Evolutionary conservation across 2,797 vertebrate species (phyloP), one percentile per base, ranked within the genome.

Genomic region (Muraenolepis orangiensis): DNA sequence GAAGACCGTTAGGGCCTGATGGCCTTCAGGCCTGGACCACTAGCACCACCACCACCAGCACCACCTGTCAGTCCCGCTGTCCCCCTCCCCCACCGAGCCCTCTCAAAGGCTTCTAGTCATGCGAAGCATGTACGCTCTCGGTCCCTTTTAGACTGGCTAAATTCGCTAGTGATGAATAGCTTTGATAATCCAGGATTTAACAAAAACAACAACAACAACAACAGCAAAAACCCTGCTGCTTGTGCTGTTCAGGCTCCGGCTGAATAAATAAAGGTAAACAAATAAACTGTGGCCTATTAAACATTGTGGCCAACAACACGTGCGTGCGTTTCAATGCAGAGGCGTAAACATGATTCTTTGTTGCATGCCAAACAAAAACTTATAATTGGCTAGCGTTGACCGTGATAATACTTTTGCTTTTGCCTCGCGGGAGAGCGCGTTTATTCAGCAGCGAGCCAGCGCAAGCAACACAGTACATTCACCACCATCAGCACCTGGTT

Each of bases 21-120:
- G n/a, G n/a, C n/a, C n/a, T n/a, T 72, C 57, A 76, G 80, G 81
- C 81, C 85, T 81, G 80, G 76, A 67, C 75, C 70, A 72, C 67
- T 69, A 72, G 7, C 51, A 23, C 51, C n/a, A 6, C 51, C 51
- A 20, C 51, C 2, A 38, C 10, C 66, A 46, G n/a, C 76, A 78
- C 74, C 81, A 74, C 30, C 32, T 66, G 76, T 80, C 81, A 69
- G 74, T 8, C 3, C 32, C 32, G 3, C 32, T 34, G 8, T 3
- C 32, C 32, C 32, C 32, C 32, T 4, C 32, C 51, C 20, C 6
- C 51, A n/a, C n/a, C n/a, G n/a, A n/a, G n/a, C n/a, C n/a, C n/a
- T n/a, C n/a, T 57, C 51, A 38, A 10, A 1, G 36, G 36, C 36
- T 6, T 38, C 36, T 5, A 5, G 36, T 38, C 36, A 38, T 38